phyloP scores from a whole-genome alignment of 92 coral and sea anemone genomes.

The Parazoanthus atlanticus region DNA sequence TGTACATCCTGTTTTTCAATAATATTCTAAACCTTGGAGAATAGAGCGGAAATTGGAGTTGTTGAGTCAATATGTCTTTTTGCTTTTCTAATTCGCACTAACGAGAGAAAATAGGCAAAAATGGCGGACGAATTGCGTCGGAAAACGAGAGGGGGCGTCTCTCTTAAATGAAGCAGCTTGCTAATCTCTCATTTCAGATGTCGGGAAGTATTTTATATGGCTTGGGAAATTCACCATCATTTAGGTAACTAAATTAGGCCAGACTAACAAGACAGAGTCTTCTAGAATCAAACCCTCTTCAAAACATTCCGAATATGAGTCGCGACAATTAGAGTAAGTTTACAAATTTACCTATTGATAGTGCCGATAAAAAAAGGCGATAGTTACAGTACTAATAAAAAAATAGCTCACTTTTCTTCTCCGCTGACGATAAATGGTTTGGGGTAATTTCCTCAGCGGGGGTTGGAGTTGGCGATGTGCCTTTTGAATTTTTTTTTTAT shows the following conservation, averaged over 20 bases:
- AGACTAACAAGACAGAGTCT: constrained; percentile 8
- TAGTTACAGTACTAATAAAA: constrained; percentile 35
- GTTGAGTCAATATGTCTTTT: constrained; percentile 73
- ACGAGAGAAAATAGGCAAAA: constrained; percentile 63
- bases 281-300: neutral
- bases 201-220: constrained; percentile 11
- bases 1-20: constrained; percentile 82
- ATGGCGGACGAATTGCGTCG: constrained; percentile 51
- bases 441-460: constrained; percentile 15
- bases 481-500: neutral
- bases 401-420: constrained; percentile 17
- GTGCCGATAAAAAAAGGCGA: constrained; percentile 9
- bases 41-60: constrained; percentile 71
- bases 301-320: constrained; percentile 28
- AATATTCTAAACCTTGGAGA: constrained; percentile 65
- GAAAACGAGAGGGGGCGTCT: constrained; percentile 40
- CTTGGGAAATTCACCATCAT: constrained; percentile 15
- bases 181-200: constrained; percentile 20
- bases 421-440: constrained; percentile 1
- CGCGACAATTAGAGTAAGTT: constrained; percentile 10
- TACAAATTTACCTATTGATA: constrained; percentile 32
- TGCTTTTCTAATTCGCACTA: constrained; percentile 72
- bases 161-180: neutral
- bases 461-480: neutral
- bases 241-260: neutral